These are phyloP conservation scores for Adrianichthys oophorus DNA, from an alignment of 2,797 vertebrate genomes.

Conservation along the genomic window DNA sequence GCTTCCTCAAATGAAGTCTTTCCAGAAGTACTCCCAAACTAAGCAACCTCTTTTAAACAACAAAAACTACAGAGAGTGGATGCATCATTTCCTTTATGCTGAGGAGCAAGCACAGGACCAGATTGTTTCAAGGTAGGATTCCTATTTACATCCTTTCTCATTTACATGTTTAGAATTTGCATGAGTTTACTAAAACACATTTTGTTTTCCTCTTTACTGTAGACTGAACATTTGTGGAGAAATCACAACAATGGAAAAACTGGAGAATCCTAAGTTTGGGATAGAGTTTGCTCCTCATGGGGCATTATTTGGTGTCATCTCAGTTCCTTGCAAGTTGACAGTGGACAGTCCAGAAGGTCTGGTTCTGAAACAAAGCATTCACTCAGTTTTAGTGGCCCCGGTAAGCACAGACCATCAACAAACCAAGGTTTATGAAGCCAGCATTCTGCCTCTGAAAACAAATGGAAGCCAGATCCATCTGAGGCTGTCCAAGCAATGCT, in stretches of 20 bases:
- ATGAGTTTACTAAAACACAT: not conserved
- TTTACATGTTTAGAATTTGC: not conserved
- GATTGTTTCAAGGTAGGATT: conserved; percentile 81
- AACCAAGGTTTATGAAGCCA: conserved; percentile 81
- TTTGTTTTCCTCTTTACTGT: conserved; percentile 16
- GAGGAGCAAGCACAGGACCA: conserved; percentile 82
- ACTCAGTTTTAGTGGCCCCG: conserved; percentile 76
- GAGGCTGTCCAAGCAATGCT: conserved; percentile 79
- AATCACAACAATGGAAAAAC: conserved; percentile 58
- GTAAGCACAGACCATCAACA: conserved; percentile 45
- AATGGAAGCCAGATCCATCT: conserved; percentile 76
- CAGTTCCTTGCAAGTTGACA: conserved; percentile 75
- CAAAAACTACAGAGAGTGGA: conserved; percentile 82
- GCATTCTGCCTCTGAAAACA: conserved; percentile 66
- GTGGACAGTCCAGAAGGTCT: conserved; percentile 84
- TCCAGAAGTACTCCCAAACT: conserved; percentile 10
- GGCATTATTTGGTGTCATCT: conserved; percentile 80
- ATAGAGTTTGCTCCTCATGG: conserved; percentile 58
- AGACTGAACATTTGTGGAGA: conserved; percentile 81
- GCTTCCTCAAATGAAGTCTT: conserved; percentile 61
- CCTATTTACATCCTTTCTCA: not conserved
- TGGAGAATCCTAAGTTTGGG: conserved; percentile 56
- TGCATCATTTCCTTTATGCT: conserved; percentile 86
- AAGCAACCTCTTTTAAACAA: conserved; percentile 48
- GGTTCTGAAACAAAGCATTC: conserved; percentile 78